Evolutionary conservation across 2,888 invertebrate species (phyloP).

Genomic region (Cheilosia impressa): DNA sequence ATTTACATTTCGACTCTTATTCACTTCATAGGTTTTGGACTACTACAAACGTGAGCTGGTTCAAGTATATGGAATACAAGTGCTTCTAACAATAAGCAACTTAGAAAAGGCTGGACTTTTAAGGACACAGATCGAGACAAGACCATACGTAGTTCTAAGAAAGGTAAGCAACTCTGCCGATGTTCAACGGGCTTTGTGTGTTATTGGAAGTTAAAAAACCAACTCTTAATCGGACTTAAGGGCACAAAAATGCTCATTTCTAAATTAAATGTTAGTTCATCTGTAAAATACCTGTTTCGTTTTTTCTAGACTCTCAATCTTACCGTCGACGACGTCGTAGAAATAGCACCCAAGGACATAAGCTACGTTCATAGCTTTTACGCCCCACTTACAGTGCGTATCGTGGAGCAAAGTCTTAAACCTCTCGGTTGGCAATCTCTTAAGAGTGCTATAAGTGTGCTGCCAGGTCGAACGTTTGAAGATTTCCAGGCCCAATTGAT

Average conservation of each 20-base stretch:
- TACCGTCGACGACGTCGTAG: slow-evolving; percentile 94
- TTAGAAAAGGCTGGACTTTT: slow-evolving; percentile 94
- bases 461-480: slow-evolving; percentile 90
- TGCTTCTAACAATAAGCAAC: slow-evolving; percentile 92
- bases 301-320: slow-evolving; percentile 88
- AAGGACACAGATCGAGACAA: slow-evolving; percentile 88
- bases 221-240: no score
- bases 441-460: slow-evolving; percentile 91
- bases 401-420: slow-evolving; percentile 91
- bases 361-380: slow-evolving; percentile 97
- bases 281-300: not conserved
- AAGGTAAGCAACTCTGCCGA: slow-evolving; percentile 84
- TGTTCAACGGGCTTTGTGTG: no score
- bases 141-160: slow-evolving; percentile 90
- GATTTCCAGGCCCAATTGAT: slow-evolving; percentile 86
- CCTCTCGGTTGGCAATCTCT: slow-evolving; percentile 91
- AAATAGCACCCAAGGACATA: slow-evolving; percentile 93
- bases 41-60: slow-evolving; percentile 90
- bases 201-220: no score
- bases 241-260: no score
- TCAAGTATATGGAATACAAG: slow-evolving; percentile 94
- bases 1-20: not conserved
- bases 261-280: no score
- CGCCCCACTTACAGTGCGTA: slow-evolving; percentile 95
- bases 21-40: slow-evolving; percentile 84